phyloP scores from a whole-genome alignment of 2,113 vertebrate species.

The Leptosomus discolor region DNA sequence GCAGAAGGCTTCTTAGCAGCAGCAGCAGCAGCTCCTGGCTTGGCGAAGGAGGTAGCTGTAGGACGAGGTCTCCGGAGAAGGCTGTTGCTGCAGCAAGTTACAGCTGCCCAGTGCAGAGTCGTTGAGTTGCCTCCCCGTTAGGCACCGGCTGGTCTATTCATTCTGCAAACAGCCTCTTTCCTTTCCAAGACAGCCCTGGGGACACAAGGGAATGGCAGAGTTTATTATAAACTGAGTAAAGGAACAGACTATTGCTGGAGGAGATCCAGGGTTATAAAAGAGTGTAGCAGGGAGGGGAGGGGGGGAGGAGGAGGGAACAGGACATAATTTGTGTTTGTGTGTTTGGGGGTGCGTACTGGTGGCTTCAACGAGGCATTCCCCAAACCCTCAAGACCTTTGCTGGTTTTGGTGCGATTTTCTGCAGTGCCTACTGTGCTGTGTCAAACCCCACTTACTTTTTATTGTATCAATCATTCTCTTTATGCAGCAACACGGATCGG shows the following conservation, averaged over 20 bases:
- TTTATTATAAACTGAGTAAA: conserved; percentile 57
- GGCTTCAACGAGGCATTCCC: conserved; percentile 7
- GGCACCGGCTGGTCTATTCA: conserved; percentile 26
- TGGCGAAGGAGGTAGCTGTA: neutral
- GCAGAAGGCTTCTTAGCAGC: neutral
- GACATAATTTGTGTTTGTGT: conserved; percentile 14
- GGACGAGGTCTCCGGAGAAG: conserved; percentile 9
- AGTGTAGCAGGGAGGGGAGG: neutral
- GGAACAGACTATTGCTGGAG: conserved; percentile 63
- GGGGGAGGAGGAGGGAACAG: conserved; percentile 13
- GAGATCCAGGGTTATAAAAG: conserved; percentile 69
- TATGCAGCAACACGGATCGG: conserved; percentile 35
- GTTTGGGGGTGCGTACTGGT: neutral
- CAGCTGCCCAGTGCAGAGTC: neutral
- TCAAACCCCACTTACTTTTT: conserved; percentile 55
- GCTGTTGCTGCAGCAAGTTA: conserved; percentile 19
- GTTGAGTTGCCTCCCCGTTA: neutral
- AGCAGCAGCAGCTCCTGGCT: conserved; percentile 6
- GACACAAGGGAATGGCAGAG: conserved; percentile 52
- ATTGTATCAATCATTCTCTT: conserved; percentile 38
- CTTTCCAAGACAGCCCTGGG: conserved; percentile 30
- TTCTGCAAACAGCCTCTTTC: conserved; percentile 51
- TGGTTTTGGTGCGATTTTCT: neutral
- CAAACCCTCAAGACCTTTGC: neutral
- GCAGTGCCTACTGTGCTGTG: neutral